Evolutionary conservation across 2,113 vertebrate genomes (phyloP).

Genomic region (Lophotis ruficrista): DNA sequence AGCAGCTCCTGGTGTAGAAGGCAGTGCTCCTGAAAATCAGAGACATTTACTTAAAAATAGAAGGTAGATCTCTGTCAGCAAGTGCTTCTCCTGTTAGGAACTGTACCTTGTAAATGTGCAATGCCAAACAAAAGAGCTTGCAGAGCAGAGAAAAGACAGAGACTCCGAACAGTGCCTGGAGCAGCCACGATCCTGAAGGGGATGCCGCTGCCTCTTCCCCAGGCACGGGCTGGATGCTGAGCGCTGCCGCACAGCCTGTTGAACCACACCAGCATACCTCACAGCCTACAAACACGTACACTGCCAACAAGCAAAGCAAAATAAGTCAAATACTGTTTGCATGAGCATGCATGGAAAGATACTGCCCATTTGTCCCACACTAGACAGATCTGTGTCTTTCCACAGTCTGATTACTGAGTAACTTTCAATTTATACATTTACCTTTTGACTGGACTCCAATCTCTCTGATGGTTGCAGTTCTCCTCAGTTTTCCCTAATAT

Average conservation of each 20-base stretch:
- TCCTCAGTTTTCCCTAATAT: neutral
- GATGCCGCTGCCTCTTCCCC: neutral
- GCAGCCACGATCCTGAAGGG: neutral
- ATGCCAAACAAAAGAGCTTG: neutral
- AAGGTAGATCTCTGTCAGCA: neutral
- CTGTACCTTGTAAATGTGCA: neutral
- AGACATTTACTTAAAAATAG: neutral
- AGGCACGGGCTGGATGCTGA: neutral
- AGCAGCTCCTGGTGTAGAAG: neutral
- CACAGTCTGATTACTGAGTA: neutral
- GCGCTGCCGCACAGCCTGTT: neutral
- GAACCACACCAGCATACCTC: fast-evolving
- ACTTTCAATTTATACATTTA: neutral
- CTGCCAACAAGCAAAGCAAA: neutral
- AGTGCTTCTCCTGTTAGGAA: neutral
- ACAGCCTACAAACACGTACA: neutral
- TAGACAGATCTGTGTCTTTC: neutral
- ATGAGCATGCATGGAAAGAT: neutral
- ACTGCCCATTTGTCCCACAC: neutral
- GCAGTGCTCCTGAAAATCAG: neutral
- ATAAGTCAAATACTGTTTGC: neutral
- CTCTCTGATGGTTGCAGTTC: neutral
- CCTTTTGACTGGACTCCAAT: neutral
- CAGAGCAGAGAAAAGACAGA: neutral
- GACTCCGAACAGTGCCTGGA: neutral